Conservation (phyloP, 2,797 vertebrate genomes). For the Tympanoctomys barrerae region DNA sequence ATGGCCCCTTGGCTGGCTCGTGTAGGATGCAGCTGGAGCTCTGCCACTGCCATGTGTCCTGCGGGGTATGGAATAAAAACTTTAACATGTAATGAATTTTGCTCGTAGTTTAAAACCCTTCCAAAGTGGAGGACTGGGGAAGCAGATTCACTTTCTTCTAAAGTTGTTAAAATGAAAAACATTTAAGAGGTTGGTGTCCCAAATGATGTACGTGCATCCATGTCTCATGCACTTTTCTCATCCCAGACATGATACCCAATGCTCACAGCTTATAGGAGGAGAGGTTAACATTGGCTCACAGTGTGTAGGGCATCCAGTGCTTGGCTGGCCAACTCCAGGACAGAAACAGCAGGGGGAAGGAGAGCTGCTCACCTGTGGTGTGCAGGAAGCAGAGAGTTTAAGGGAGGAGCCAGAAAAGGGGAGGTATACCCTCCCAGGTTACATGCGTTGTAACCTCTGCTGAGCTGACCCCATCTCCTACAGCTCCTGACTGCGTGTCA, state of each 20-base stretch:
- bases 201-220: too few relatives aligned
- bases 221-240: neutral
- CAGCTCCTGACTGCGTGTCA: neutral
- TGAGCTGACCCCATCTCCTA: neutral
- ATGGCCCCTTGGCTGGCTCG: slow-evolving; percentile 21
- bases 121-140: neutral
- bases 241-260: neutral
- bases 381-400: neutral
- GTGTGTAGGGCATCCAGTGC: too few relatives aligned
- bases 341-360: neutral
- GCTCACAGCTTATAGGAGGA: neutral
- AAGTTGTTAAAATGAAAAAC: neutral
- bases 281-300: neutral
- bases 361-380: neutral
- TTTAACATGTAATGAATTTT: neutral
- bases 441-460: neutral
- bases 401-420: neutral
- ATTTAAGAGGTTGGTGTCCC: neutral
- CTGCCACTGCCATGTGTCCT: neutral
- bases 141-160: neutral
- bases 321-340: neutral
- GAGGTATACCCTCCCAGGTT: neutral
- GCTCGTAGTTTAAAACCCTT: neutral
- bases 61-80: neutral
- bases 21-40: neutral